Evolutionary conservation across 2,797 vertebrate genomes (phyloP), one percentile per base, ranked within the genome.

Genomic region (Phalloptychus januarius): DNA sequence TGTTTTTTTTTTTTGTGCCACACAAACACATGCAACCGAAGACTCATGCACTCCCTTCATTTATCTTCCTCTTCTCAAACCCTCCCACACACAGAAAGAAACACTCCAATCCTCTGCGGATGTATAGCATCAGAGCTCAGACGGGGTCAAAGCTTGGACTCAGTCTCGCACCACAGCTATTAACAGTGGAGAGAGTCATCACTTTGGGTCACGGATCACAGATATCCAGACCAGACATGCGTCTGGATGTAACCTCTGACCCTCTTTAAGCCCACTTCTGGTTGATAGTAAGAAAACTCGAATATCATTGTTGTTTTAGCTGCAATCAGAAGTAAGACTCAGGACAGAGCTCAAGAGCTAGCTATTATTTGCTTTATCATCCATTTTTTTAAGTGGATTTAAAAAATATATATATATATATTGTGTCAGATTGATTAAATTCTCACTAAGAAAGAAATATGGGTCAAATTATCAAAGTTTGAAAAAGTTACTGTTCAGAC

Each of bases 141-240:
- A 7, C 28, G 74, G 75, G 89, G 82, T 87, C 86, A 86, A 23
- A 2, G 80, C 78, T 80, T 54, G 85, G 76, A 79, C 76, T 84
- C 75, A 33, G 75, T 76, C 83, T 83, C 31, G 13, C 82, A 83
- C 74, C 81, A 42, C 85, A 88, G 89, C 89, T 87, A 83, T 88
- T 75, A 74, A 82, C 84, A 80, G 25, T 5, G 71, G 79, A 86
- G 85, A 88, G 77, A 84, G 80, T 79, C 48, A 28, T 86, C 86
- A 58, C 81, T 83, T 78, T 52, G 54, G 75, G 56, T 78, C 67
- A 77, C 81, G 86, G 91, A 92, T 90, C 86, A 83, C 76, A 81
- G 84, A 81, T 84, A 81, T 71, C 75, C 74, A 61, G 45, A 75
- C 83, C 76, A 74, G 81, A 74, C 42, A 65, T 38, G 79, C 84